Conservation (phyloP, 2,113 vertebrate species). For the Halichoeres trimaculatus region DNA sequence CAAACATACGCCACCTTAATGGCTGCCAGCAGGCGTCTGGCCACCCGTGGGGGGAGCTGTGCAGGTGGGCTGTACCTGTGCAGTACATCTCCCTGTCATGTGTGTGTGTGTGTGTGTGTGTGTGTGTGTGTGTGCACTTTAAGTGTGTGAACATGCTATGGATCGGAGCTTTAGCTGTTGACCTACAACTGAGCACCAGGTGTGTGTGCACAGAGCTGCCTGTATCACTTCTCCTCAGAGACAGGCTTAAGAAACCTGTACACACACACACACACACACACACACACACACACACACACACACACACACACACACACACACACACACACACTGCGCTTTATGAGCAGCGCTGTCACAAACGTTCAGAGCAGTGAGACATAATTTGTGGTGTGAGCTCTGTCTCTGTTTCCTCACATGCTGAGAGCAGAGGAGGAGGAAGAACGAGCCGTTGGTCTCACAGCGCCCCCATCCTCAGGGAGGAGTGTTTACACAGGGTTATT, state of each 20-base stretch:
- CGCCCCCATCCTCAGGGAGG: background rate
- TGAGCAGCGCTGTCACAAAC: background rate
- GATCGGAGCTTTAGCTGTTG: constrained; percentile 76
- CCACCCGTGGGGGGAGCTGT: constrained; percentile 50
- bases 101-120: constrained; percentile 24
- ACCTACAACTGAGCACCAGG: constrained; percentile 58
- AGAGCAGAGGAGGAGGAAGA: no score
- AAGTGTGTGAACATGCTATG: constrained; percentile 48
- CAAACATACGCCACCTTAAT: constrained; percentile 50
- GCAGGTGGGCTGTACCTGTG: constrained; percentile 51
- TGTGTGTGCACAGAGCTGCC: constrained; percentile 33
- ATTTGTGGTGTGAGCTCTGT: background rate
- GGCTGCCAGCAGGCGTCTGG: constrained; percentile 58
- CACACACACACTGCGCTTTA: background rate
- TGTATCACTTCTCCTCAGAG: constrained; percentile 43
- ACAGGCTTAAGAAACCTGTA: background rate
- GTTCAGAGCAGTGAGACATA: background rate
- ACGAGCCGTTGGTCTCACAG: no score
- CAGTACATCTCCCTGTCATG: constrained; percentile 56
- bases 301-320: background rate
- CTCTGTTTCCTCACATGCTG: background rate
- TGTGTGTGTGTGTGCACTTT: constrained; percentile 24
- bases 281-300: constrained; percentile 12
- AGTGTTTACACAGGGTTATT: background rate
- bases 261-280: constrained; percentile 2